Evolutionary conservation across 2,888 invertebrate genomes (phyloP).

Genomic region (Agonum fuliginosum): DNA sequence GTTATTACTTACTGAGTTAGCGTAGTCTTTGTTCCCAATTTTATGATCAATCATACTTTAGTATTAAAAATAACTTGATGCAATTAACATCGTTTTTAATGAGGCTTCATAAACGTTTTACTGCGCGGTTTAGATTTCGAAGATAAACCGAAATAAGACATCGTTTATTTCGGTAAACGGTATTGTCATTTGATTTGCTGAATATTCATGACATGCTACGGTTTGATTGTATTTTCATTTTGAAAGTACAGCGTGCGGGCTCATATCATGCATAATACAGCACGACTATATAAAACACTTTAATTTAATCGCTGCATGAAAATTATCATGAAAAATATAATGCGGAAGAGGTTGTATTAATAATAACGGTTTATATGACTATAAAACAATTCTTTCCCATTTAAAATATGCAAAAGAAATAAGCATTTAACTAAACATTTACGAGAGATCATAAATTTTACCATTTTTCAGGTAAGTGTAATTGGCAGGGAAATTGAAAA

Average conservation of each 20-base stretch:
- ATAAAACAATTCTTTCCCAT: conserved; percentile 1
- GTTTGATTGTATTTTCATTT: conserved; percentile 21
- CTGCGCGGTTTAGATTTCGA: conserved; percentile 25
- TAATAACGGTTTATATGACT: conserved; percentile 2
- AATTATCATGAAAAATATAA: conserved; percentile 38
- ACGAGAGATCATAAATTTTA: neutral
- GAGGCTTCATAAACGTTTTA: conserved; percentile 41
- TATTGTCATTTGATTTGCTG: conserved; percentile 57
- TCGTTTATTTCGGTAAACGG: conserved; percentile 56
- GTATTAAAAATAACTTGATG: conserved; percentile 12
- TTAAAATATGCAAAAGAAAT: conserved; percentile 25
- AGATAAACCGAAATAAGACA: conserved; percentile 52
- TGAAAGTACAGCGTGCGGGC: neutral
- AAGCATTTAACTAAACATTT: neutral
- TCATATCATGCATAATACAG: conserved; percentile 24
- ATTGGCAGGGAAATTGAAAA: neutral
- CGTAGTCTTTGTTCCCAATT: neutral
- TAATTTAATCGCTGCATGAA: conserved; percentile 16
- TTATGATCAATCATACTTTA: neutral
- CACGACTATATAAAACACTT: conserved; percentile 15
- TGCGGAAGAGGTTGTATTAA: conserved; percentile 19
- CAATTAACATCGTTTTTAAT: conserved; percentile 29
- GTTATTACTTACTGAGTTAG: neutral
- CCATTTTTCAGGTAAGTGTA: neutral
- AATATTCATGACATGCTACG: conserved; percentile 56